Evolutionary conservation across 2,888 invertebrate genomes (phyloP), one percentile per base, ranked within the genome.

Genomic region (Aelia acuminata): DNA sequence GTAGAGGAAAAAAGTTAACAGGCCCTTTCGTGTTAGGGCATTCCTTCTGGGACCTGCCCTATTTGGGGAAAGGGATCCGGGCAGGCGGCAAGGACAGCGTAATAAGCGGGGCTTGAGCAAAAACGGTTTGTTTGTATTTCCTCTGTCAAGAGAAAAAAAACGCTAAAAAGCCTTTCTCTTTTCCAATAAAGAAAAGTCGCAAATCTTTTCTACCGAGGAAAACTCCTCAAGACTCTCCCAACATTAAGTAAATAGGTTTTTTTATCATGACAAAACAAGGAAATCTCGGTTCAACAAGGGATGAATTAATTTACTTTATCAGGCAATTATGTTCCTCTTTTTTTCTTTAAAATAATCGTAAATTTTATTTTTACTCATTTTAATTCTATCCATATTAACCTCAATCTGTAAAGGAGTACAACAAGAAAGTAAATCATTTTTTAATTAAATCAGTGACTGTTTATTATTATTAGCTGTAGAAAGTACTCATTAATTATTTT

Each of bases 121-220:
- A 75, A 75, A 75, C 75, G 75, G 39, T 75, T 75, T 57, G 57
- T 39, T 75, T 75, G 75, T 75, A 75, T 75, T 75, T 20, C 75
- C 39, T 39, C 75, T 75, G 39, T 75, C 75, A 75, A 75, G 75
- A 4, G 43, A 43, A 10, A 43, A 75, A 43, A 43, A 75, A 39
- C 35, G 43, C 39, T 75, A 39, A 75, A 75, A 43, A 39, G 39
- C 39, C 43, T 75, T 43, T 43, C 43, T 35, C 43, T 75, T 75
- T 43, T 39, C 75, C 75, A 75, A 75, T 75, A 75, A 75, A 75
- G 75, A 75, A 75, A 75, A 75, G 39, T 75, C 35, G 39, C 75
- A 75, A 39, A 75, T 39, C 75, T 75, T 75, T 75, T 22, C 75
- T 75, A 22, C 39, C 39, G 75, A 39, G 39, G 75, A 13, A 39